phyloP scores from a whole-genome alignment of 2,797 vertebrate genomes.

The Cygnus olor region DNA sequence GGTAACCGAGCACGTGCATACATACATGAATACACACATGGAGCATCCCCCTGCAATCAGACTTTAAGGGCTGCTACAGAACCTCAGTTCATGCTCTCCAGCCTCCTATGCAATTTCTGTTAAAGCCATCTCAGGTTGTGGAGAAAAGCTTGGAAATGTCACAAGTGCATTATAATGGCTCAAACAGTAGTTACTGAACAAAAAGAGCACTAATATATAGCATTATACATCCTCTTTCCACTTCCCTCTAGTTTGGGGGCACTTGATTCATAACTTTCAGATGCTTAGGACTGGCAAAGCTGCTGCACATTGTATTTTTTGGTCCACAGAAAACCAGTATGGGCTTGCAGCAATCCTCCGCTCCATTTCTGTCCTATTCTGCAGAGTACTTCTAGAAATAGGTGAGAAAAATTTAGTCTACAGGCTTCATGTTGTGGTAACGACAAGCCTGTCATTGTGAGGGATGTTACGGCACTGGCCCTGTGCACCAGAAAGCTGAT shows the following conservation, averaged over 20 bases:
- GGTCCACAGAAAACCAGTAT: not conserved
- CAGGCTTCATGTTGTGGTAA: fast-evolving
- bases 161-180: not conserved
- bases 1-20: fast-evolving
- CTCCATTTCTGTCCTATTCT: not conserved
- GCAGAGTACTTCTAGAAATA: not conserved
- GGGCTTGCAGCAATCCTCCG: not conserved
- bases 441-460: not conserved
- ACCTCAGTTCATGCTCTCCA: not conserved
- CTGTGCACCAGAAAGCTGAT: not conserved
- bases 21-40: not conserved
- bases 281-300: not conserved
- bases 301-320: not conserved
- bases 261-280: not conserved
- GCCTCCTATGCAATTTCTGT: not conserved
- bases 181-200: not conserved
- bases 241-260: not conserved
- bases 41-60: not conserved
- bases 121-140: not conserved
- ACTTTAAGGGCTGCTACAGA: not conserved
- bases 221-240: not conserved
- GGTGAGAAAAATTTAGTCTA: not conserved
- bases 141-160: not conserved
- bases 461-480: not conserved
- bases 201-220: not conserved